These are phyloP conservation scores for Zaprionus gabonicus DNA, from an alignment of 1,140 invertebrate species.

Conservation along the genomic window DNA sequence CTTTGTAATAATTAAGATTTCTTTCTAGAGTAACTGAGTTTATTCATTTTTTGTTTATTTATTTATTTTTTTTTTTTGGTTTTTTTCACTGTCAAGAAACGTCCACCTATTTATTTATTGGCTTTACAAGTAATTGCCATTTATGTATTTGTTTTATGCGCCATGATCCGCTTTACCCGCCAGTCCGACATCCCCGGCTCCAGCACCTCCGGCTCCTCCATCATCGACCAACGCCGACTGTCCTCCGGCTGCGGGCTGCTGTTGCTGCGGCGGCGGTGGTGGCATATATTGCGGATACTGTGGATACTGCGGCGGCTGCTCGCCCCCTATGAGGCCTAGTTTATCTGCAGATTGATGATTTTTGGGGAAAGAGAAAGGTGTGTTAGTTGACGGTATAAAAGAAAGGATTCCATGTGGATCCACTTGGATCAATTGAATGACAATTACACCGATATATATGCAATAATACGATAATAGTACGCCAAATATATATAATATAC, in stretches of 20 bases:
- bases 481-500: slow-evolving; percentile 39
- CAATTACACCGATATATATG: slow-evolving; percentile 72
- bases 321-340: slow-evolving; percentile 84
- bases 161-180: slow-evolving; percentile 50
- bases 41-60: slow-evolving; percentile 23
- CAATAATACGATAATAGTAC: slow-evolving; percentile 59
- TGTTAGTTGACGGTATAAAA: slow-evolving; percentile 15
- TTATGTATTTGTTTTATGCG: slow-evolving; percentile 62
- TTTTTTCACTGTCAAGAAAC: slow-evolving; percentile 40
- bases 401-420: not conserved
- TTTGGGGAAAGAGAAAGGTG: not conserved
- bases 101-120: slow-evolving; percentile 29
- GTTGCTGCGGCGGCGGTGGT: slow-evolving; percentile 72
- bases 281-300: slow-evolving; percentile 84
- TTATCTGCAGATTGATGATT: slow-evolving; percentile 60
- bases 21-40: slow-evolving; percentile 73
- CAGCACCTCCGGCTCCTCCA: slow-evolving; percentile 41
- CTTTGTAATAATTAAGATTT: slow-evolving; percentile 68
- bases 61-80: slow-evolving; percentile 33
- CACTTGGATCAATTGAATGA: slow-evolving; percentile 46
- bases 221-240: slow-evolving; percentile 73
- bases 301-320: slow-evolving; percentile 82
- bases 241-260: slow-evolving; percentile 69
- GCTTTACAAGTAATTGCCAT: slow-evolving; percentile 57
- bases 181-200: slow-evolving; percentile 25